phyloP scores from a whole-genome alignment of 2,797 vertebrate genomes.

The Tragelaphus oryx region DNA sequence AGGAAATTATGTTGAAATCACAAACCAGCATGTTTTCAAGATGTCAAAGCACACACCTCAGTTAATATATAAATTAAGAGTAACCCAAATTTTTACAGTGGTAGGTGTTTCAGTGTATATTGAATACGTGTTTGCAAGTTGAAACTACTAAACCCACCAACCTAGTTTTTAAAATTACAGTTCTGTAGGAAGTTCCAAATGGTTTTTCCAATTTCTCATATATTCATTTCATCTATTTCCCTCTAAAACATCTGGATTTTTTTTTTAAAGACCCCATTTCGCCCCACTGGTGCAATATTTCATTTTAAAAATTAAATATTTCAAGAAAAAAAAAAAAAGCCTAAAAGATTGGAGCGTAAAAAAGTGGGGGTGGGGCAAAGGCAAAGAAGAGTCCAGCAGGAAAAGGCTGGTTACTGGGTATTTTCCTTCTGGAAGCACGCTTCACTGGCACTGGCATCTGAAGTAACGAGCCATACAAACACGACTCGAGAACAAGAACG shows the following conservation, averaged over 20 bases:
- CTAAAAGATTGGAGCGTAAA: conserved; percentile 30
- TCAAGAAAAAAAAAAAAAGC: conserved; percentile 3
- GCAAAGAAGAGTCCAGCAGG: conserved; percentile 40
- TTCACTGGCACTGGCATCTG: conserved; percentile 38
- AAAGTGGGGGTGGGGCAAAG: conserved; percentile 12
- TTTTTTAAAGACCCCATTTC: background rate
- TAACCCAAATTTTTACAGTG: background rate
- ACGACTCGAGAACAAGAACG: conserved; percentile 34
- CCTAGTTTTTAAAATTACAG: conserved; percentile 23
- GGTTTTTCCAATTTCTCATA: background rate
- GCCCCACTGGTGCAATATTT: conserved; percentile 4
- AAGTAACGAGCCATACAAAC: conserved; percentile 51
- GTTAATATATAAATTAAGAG: conserved; percentile 15
- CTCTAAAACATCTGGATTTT: conserved; percentile 20
- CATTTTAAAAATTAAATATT: conserved; percentile 17
- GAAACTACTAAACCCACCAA: conserved; percentile 26
- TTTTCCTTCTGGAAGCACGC: conserved; percentile 56
- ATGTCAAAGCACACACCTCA: background rate
- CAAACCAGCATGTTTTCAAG: conserved; percentile 26
- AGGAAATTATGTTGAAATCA: conserved; percentile 49
- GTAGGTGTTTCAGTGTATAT: background rate
- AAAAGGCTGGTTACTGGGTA: conserved; percentile 39
- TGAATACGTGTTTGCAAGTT: conserved; percentile 10
- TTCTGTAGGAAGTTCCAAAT: conserved; percentile 26
- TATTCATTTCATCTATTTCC: conserved; percentile 27